Base-by-base conservation (phyloP, 2,797 vertebrate genomes). In the Myotis daubentonii region DNA sequence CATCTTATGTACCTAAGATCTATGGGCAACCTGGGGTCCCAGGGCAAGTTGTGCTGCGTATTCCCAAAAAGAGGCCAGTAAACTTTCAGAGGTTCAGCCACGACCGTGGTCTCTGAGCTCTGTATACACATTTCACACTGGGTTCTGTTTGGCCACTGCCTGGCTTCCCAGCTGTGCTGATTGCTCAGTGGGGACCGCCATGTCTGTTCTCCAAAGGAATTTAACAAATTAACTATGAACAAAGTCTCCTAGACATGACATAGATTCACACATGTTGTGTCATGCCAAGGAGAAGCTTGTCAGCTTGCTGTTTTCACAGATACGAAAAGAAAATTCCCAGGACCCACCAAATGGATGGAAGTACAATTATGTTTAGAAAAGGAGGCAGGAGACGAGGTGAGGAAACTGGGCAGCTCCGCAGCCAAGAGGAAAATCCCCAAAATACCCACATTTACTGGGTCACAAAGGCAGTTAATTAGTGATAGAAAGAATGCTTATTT, bases 191-290 rank as follows among this genome's bases (percentile, higher is more conserved):
- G 98, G 97, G 96, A 95, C 87, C 0, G 6, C 51, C 94, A 9
- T 1, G 92, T 96, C 97, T 97, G 82, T 90, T 97, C 96, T 97
- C 95, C 95, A 91, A 97, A 97, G 97, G 97, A 98, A 97, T 97
- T 97, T 97, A 96, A 97, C 97, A 98, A 98, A 98, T 98, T 98
- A 97, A 98, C 98, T 97, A 97, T 28, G 96, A 98, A 97, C 98
- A 98, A 98, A 98, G 96, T 97, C 76, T 22, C 93, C 89, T 97
- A 94, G 96, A 98, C 81, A 76, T 2, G 19, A 97, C 97, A 94
- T 36, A 75, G 95, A 97, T 97, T 97, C 96, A 97, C 97, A 94
- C 96, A 97, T 8, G 91, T 97, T 98, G 98, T 93, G 96, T 97
- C 97, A 97, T 96, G 96, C 97, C 97, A 98, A 97, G 60, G 72